Evolutionary conservation across 2,888 invertebrate genomes (phyloP).

Genomic region (Synanthedon myopaeformis): DNA sequence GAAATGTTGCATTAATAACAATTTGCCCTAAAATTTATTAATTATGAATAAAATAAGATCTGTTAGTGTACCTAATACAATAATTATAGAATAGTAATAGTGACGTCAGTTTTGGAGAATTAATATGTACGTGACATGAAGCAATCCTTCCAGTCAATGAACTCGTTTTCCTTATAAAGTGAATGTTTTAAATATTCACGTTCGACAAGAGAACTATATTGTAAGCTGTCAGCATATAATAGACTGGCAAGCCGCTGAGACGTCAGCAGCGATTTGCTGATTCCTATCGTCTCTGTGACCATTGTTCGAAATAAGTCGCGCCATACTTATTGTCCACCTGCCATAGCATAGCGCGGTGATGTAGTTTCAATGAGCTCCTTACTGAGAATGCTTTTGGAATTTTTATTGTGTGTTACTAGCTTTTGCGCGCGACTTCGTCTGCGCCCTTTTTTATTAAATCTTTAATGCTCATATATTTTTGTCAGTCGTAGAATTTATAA

Average conservation of each 20-base stretch:
- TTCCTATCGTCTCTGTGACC: constrained; percentile 56
- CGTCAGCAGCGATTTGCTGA: constrained; percentile 57
- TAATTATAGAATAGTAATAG: no score
- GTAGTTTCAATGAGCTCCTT: background rate
- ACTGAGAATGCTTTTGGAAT: constrained; percentile 32
- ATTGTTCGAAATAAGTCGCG: constrained; percentile 68
- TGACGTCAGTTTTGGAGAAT: background rate
- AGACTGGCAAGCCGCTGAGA: constrained; percentile 27
- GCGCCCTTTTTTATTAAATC: no score
- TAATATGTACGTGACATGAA: background rate
- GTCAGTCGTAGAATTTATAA: no score
- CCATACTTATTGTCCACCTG: constrained; percentile 47
- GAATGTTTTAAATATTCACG: constrained; percentile 32
- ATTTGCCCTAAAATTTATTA: no score
- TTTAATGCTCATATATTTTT: no score
- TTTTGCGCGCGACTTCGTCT: no score
- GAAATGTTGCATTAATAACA: no score
- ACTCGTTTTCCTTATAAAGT: constrained; percentile 20
- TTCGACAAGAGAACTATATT: constrained; percentile 31
- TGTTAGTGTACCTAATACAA: no score
- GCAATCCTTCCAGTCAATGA: constrained; percentile 5
- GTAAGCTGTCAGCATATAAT: constrained; percentile 28
- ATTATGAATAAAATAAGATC: no score
- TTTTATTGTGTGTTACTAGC: constrained; percentile 13
- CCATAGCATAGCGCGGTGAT: constrained; percentile 30